A percentile compares a stretch with the other conserved stretches of the same genome.
Conservation (phyloP, 2,113 vertebrate species). For the Peromyscus polionotus region DNA sequence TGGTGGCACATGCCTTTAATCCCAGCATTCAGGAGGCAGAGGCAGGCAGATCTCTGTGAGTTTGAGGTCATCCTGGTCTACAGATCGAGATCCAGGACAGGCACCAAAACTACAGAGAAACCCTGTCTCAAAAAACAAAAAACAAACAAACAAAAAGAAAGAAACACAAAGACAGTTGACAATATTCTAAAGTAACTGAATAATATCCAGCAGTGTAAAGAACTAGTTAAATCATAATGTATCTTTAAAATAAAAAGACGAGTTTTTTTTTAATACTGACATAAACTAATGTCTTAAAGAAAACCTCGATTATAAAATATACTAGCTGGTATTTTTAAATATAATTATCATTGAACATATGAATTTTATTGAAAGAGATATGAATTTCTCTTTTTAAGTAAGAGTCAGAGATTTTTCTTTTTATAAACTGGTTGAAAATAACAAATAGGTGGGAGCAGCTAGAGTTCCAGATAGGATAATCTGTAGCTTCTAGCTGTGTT, state of each 20-base stretch:
- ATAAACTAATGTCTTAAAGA: slow-evolving; percentile 43
- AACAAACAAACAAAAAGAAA: no score
- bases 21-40: no score
- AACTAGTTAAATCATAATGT: slow-evolving; percentile 50
- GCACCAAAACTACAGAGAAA: no score
- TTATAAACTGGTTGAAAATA: slow-evolving; percentile 54
- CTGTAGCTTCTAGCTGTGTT: neutral
- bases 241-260: slow-evolving; percentile 50
- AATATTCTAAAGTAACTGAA: slow-evolving; percentile 42
- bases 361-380: slow-evolving; percentile 28
- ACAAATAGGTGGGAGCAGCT: neutral
- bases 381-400: slow-evolving; percentile 50
- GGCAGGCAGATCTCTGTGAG: no score
- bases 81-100: no score
- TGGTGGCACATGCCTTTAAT: no score
- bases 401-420: slow-evolving; percentile 40
- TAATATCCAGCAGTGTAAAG: slow-evolving; percentile 43
- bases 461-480: slow-evolving; percentile 9
- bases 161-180: neutral
- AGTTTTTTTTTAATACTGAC: slow-evolving; percentile 13
- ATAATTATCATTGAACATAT: slow-evolving; percentile 29
- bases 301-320: slow-evolving; percentile 33
- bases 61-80: no score
- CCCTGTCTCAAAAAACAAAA: no score
- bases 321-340: slow-evolving; percentile 35